Evolutionary conservation across 2,888 invertebrate genomes (phyloP).

Genomic region (Seira ritae): DNA sequence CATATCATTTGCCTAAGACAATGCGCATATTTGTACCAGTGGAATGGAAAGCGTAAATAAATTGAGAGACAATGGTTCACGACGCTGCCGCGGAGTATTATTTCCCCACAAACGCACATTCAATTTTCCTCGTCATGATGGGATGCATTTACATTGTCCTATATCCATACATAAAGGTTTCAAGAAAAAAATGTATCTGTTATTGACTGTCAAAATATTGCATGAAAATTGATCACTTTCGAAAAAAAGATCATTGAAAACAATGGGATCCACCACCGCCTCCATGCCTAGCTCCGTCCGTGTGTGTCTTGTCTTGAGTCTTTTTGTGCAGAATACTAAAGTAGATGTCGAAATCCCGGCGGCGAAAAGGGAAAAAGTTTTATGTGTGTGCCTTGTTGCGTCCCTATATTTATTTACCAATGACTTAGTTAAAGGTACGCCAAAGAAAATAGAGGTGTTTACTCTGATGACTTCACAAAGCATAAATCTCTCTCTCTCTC

Average conservation of each 20-base stretch:
- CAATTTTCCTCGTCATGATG: conserved; percentile 20
- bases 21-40: not conserved
- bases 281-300: conserved; percentile 32
- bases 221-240: conserved; percentile 11
- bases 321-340: conserved; percentile 8
- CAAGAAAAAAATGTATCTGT: conserved; percentile 29
- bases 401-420: not conserved
- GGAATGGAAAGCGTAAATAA: conserved; percentile 1
- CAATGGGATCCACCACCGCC: conserved; percentile 45
- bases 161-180: conserved; percentile 24
- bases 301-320: too few species aligned
- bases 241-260: conserved; percentile 19
- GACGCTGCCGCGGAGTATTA: not conserved
- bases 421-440: conserved; percentile 7
- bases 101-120: not conserved
- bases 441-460: not conserved
- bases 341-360: conserved; percentile 38
- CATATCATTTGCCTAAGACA: not conserved
- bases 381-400: too few species aligned
- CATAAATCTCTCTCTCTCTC: conserved; percentile 6
- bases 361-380: conserved; percentile 26
- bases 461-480: conserved; percentile 11
- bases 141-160: conserved; percentile 33
- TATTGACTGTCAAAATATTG: conserved; percentile 7
- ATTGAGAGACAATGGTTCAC: not conserved